Evolutionary conservation across 2,888 invertebrate species (phyloP).

Genomic region (Andrena trimmerana): DNA sequence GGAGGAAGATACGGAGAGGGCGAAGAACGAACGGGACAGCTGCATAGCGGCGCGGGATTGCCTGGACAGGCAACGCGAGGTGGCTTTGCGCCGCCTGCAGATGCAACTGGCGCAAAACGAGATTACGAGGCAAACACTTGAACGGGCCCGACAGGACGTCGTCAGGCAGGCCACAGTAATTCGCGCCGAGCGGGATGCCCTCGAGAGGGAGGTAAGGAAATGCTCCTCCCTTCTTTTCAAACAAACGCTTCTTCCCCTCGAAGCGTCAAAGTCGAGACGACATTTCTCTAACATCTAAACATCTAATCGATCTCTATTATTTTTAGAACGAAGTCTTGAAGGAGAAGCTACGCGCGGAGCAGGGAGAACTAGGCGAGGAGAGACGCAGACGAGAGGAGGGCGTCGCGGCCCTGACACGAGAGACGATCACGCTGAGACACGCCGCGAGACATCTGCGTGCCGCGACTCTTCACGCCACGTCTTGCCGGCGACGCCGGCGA

Average conservation of each 20-base stretch:
- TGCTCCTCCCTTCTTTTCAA: background rate
- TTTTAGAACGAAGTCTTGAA: constrained; percentile 87
- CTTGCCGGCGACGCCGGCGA: constrained; percentile 85
- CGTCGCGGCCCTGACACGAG: constrained; percentile 85
- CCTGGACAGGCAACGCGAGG: constrained; percentile 79
- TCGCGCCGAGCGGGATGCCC: constrained; percentile 86
- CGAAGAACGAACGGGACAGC: constrained; percentile 78
- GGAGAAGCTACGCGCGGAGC: constrained; percentile 86
- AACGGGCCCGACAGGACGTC: constrained; percentile 87
- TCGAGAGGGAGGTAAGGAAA: constrained; percentile 86
- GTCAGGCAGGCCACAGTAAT: constrained; percentile 87
- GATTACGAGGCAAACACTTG: constrained; percentile 86
- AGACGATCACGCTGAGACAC: constrained; percentile 85
- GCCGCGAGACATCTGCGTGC: constrained; percentile 85
- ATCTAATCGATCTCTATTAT: constrained; percentile 36
- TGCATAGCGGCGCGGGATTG: constrained; percentile 78
- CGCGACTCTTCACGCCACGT: constrained; percentile 82
- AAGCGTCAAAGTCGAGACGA: background rate
- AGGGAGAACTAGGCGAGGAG: constrained; percentile 86
- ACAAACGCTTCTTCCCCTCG: too few relatives aligned
- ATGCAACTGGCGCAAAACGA: constrained; percentile 87
- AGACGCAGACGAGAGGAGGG: constrained; percentile 84
- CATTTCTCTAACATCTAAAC: background rate
- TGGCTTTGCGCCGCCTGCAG: constrained; percentile 85
- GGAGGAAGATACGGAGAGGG: constrained; percentile 85